Evolutionary conservation across 2,797 vertebrate species (phyloP), one percentile per base, ranked within the genome.

Genomic region (Chloroceryle inda): DNA sequence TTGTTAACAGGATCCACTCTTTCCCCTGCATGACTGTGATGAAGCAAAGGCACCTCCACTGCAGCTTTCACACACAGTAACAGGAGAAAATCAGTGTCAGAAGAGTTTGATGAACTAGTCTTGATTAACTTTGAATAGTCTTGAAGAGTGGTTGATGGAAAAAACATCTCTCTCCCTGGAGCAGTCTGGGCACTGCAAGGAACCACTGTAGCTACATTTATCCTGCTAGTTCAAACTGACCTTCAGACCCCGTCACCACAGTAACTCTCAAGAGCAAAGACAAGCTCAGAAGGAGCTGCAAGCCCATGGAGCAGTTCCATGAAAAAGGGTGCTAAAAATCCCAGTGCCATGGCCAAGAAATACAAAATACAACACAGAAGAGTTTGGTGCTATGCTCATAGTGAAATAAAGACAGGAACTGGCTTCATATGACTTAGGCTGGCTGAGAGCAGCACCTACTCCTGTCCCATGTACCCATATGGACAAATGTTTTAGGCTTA

Each of bases 371-470:
- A 45, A 40, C 22, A 14, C 0, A 53, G 15, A 40, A 76, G 9
- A 63, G 2, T 42, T 64, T 0, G 0, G 21, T 52, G 40, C 17
- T 61, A 26, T 3, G 12, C 21, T 42, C 21, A 3, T 3, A 35
- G n/a, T 47, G n/a, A 55, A 67, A 85, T 50, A 38, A 1, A 63
- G 67, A 8, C 11, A 56, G 6, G 33, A 16, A 61, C 27, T 59
- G 53, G 10, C 69, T 55, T 72, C 47, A 38, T 27, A 3, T 22
- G 40, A 31, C 35, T 58, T 58, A 67, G 40, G 6, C 47, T 81
- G 47, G 10, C 42, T 89, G 49, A 45, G n/a, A 67, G 33, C 26
- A 59, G 16, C 31, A 40, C 23, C 4, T 10, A 4, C 26, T 3
- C 35, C 16, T 67, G 3, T 67, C 9, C 62, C 67, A 2, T 11